These are phyloP conservation scores for Parnassius apollo DNA, from an alignment of 2,888 invertebrate genomes.

Conservation along the genomic window DNA sequence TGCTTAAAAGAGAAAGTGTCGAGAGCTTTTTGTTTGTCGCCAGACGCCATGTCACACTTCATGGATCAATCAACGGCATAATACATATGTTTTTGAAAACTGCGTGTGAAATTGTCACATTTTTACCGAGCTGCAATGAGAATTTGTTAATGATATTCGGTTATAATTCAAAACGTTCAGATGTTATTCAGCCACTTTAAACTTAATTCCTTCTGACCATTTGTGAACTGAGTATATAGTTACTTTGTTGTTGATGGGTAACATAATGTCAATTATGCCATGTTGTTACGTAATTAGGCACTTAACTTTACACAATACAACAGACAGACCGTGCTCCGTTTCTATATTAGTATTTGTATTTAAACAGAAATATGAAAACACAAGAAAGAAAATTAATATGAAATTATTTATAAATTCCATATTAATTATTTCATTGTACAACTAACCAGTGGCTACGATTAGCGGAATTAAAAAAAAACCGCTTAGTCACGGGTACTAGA, in stretches of 20 bases:
- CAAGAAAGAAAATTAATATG: too few species aligned
- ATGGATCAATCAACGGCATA: conserved; percentile 27
- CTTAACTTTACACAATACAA: conserved; percentile 15
- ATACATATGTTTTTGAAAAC: conserved; percentile 21
- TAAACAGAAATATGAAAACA: too few species aligned
- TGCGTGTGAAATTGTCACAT: conserved; percentile 28
- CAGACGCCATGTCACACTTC: conserved; percentile 37
- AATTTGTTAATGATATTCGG: conserved; percentile 32
- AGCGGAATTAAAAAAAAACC: too few species aligned
- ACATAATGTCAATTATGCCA: conserved; percentile 9
- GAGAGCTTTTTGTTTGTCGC: conserved; percentile 36
- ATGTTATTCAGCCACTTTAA: conserved; percentile 19
- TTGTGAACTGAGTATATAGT: conserved; percentile 17
- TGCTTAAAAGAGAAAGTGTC: conserved; percentile 44
- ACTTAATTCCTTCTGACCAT: conserved; percentile 21
- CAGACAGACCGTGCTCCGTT: background rate
- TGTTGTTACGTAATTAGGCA: conserved; percentile 16
- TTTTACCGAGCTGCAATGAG: conserved; percentile 15
- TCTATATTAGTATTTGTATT: background rate
- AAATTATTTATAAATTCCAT: too few species aligned
- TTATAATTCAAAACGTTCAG: conserved; percentile 29
- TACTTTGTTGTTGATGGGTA: conserved; percentile 26
- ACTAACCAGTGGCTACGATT: too few species aligned
- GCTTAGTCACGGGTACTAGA: conserved; percentile 10
- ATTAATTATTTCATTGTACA: too few species aligned